Evolutionary conservation across 2,797 vertebrate genomes (phyloP), one percentile per base, ranked within the genome.

Genomic region (Linurgus olivaceus): DNA sequence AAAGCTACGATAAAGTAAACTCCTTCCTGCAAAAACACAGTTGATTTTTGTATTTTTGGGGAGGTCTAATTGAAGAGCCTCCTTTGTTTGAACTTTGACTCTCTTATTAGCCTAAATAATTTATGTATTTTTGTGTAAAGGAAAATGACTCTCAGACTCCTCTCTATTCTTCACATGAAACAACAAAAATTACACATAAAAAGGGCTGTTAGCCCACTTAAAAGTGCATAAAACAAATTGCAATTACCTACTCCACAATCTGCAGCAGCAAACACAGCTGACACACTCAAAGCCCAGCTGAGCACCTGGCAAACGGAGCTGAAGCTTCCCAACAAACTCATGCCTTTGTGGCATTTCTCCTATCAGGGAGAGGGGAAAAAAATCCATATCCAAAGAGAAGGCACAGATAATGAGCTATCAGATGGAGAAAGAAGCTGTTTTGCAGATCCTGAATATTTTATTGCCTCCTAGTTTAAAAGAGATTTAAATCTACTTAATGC

Each of bases 251-350:
- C 26, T 71, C 54, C 50, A 63, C 63, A 26, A 35, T 11, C 40
- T 52, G 65, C 74, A 66, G 48, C 71, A 87, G 70, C 86, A 89
- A 80, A 84, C 50, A 33, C 47, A 54, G 66, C 48, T 61, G 66
- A 66, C 47, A 8, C 7, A 13, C 59, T 47, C 47, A 28, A 51
- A 91, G 10, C 55, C 47, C 70, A 65, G 62, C 6, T 11, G 4
- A 48, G 73, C 14, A 83, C 63, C 61, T 35, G 57, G 65, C 61
- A 61, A 75, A 61, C 1, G 3, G 12, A 50, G 73, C 51, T 21
- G 15, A 40, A 29, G 66, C 70, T 37, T 86, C 80, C 67, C 47
- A 52, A 50, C 13, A 58, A 68, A 59, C 17, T 6, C 21, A 16
- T 6, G 33, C 40, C 58, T 72, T 37, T 47, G 63, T 7, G 70